Conservation (phyloP, 53 echinoderm and acorn worm species). For the Paracentrotus lividus region DNA sequence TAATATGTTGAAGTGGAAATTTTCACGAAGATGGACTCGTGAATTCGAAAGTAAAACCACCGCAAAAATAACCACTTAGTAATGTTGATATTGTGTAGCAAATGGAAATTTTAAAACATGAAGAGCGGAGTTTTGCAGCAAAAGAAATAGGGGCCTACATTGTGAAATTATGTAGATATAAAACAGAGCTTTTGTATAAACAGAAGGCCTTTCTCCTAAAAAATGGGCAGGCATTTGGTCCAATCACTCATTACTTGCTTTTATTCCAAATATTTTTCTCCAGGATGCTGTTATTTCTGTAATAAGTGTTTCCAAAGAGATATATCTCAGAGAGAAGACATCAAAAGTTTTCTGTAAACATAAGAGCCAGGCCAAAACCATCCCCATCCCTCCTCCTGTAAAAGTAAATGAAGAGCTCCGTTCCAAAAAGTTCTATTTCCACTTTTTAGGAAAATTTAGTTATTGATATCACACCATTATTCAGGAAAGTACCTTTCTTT, state of each 20-base stretch:
- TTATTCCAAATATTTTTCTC: slow-evolving; percentile 32
- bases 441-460: too few relatives aligned
- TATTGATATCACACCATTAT: too few relatives aligned
- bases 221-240: background rate
- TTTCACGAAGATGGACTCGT: too few relatives aligned
- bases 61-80: too few relatives aligned
- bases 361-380: background rate
- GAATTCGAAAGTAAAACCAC: too few relatives aligned
- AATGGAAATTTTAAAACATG: too few relatives aligned
- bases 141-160: background rate
- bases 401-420: too few relatives aligned
- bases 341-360: background rate
- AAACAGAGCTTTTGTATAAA: background rate
- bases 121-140: too few relatives aligned
- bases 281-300: slow-evolving; percentile 29
- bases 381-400: background rate
- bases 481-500: too few relatives aligned
- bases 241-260: background rate
- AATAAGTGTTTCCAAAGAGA: background rate
- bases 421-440: too few relatives aligned
- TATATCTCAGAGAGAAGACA: background rate
- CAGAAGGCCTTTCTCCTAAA: background rate
- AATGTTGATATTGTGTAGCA: too few relatives aligned
- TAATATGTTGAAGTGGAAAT: too few relatives aligned
- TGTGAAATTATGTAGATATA: background rate